Evolutionary conservation across 2,888 invertebrate genomes (phyloP).

Genomic region (Lycaena phlaeas): DNA sequence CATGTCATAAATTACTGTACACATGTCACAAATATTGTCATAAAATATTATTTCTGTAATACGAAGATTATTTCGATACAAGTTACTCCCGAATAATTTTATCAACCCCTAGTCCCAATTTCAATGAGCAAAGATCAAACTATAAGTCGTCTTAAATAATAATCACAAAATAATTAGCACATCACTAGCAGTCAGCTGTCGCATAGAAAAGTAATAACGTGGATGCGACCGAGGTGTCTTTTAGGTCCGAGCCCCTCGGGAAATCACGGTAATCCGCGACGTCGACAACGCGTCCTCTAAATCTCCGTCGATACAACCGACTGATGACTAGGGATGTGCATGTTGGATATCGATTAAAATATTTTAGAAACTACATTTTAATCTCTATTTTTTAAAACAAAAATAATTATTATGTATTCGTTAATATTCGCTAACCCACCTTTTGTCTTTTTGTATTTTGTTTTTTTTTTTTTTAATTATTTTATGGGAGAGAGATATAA

Average conservation of each 20-base stretch:
- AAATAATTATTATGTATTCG: too few relatives aligned
- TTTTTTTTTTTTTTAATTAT: too few relatives aligned
- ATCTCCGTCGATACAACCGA: conserved; percentile 48
- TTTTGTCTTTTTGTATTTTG: too few relatives aligned
- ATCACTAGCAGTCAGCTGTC: conserved; percentile 37
- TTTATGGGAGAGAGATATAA: too few relatives aligned
- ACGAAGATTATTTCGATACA: too few relatives aligned
- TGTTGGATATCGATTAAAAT: conserved; percentile 10
- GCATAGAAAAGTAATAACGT: conserved; percentile 66
- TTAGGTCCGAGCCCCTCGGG: conserved; percentile 65
- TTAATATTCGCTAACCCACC: too few relatives aligned
- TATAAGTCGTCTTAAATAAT: conserved; percentile 13
- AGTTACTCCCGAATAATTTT: too few relatives aligned
- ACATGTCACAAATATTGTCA: too few relatives aligned
- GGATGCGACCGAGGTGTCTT: conserved; percentile 70
- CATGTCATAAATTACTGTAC: too few relatives aligned
- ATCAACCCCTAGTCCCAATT: too few relatives aligned
- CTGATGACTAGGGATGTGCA: conserved; percentile 25
- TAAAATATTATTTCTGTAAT: too few relatives aligned
- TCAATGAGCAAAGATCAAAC: conserved; percentile 1
- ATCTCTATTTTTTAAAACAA: too few relatives aligned
- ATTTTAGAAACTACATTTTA: not conserved
- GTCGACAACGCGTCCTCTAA: conserved; percentile 57
- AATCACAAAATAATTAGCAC: conserved; percentile 48
- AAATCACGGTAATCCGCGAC: conserved; percentile 68